phyloP scores from a whole-genome alignment of 2,113 vertebrate species.

The zebrafish (Danio rerio) region GRCz12tu NC_133192.1:12217001-12217500 shows the following conservation, averaged over 20 bases:
- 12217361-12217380: slow-evolving; percentile 70
- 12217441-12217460: slow-evolving; percentile 76
- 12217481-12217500: slow-evolving; percentile 58
- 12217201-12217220: slow-evolving; percentile 39
- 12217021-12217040: too few species aligned
- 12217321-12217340: slow-evolving; percentile 60
- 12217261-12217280: slow-evolving; percentile 39
- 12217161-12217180: slow-evolving; percentile 50
- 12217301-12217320: slow-evolving; percentile 44
- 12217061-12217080: too few species aligned
- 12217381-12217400: slow-evolving; percentile 68
- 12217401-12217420: slow-evolving; percentile 73
- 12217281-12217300: slow-evolving; percentile 43
- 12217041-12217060: too few species aligned
- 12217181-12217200: slow-evolving; percentile 47
- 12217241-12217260: slow-evolving; percentile 60
- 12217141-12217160: slow-evolving; percentile 26
- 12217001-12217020: too few species aligned
- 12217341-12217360: slow-evolving; percentile 28
- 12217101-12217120: too few species aligned
- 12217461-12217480: slow-evolving; percentile 60
- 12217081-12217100: too few species aligned
- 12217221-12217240: slow-evolving; percentile 25
- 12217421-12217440: slow-evolving; percentile 63
- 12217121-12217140: background rate